A percentile compares a stretch with the other conserved stretches of the same genome.
phyloP scores from a whole-genome alignment of 1,140 invertebrate species.

The Rhysida immarginata region DNA sequence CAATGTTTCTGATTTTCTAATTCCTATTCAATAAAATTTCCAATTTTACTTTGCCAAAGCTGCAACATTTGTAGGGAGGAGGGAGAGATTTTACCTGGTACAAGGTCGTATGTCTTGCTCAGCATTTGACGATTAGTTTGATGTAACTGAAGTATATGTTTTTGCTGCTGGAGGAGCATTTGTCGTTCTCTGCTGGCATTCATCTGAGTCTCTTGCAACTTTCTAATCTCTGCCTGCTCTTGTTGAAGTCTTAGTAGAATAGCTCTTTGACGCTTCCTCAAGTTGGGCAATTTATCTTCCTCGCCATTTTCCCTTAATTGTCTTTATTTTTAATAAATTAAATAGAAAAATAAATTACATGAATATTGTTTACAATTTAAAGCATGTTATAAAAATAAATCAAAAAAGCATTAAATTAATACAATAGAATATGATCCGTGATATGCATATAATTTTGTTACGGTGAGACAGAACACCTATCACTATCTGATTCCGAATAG shows the following conservation, averaged over 20 bases:
- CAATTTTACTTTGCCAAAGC: too few relatives aligned
- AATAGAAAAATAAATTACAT: not conserved
- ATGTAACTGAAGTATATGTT: constrained; percentile 22
- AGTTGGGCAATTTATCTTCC: constrained; percentile 36
- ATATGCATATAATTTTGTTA: too few relatives aligned
- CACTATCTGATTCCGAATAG: too few relatives aligned
- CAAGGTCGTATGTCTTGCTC: constrained; percentile 1
- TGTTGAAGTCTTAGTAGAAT: constrained; percentile 34
- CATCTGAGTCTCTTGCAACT: constrained; percentile 27
- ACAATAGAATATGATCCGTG: too few relatives aligned
- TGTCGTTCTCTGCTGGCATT: constrained; percentile 25
- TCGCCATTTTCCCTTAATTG: constrained; percentile 26
- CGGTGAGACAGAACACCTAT: too few relatives aligned
- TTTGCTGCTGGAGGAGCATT: constrained; percentile 25
- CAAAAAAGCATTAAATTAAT: too few relatives aligned
- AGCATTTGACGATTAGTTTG: constrained; percentile 16
- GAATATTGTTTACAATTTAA: not conserved
- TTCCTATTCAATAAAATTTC: too few relatives aligned
- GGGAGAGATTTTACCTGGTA: constrained; percentile 13
- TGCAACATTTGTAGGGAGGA: too few relatives aligned
- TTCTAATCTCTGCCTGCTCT: constrained; percentile 39
- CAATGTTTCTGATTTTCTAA: too few relatives aligned
- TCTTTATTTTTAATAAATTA: not conserved
- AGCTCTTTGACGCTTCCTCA: constrained; percentile 38
- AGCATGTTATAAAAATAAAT: too few relatives aligned